Conservation (phyloP, 2,797 vertebrate genomes). For the Podarcis siculus region DNA sequence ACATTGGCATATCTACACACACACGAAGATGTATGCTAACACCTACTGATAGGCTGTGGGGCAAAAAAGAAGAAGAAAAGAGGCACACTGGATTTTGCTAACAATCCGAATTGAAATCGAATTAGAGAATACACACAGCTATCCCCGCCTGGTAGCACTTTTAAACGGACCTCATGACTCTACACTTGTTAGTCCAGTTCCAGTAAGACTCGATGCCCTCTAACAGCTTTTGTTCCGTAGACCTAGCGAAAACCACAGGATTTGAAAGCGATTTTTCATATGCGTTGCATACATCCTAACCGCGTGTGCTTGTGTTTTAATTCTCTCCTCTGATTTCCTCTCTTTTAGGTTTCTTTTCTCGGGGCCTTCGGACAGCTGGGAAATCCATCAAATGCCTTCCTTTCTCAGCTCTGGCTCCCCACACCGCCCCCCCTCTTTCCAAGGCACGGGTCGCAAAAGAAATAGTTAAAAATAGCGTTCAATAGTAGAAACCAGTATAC, state of each 20-base stretch:
- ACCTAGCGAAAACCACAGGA: not conserved
- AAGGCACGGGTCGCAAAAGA: constrained; percentile 64
- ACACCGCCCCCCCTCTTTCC: not conserved
- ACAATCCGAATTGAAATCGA: not conserved
- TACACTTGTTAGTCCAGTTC: constrained; percentile 54
- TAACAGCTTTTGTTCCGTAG: not conserved
- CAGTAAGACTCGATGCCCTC: rapidly evolving
- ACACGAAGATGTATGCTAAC: not conserved
- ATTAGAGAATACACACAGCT: not conserved
- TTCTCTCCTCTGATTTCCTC: constrained; percentile 60
- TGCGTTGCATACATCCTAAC: constrained; percentile 29
- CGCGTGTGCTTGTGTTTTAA: constrained; percentile 32
- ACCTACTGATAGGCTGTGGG: not conserved
- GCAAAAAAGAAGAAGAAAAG: not conserved
- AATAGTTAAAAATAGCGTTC: constrained; percentile 50
- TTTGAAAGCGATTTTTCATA: not conserved
- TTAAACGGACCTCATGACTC: not conserved
- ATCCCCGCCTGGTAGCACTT: not conserved
- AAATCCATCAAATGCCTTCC: constrained; percentile 49
- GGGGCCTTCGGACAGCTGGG: constrained; percentile 64
- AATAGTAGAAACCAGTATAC: constrained; percentile 47
- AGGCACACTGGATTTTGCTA: not conserved
- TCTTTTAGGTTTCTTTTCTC: constrained; percentile 69
- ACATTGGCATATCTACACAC: too few relatives aligned
- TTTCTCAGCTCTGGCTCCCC: constrained; percentile 35